Conservation (phyloP, 2,797 vertebrate species). For the Sebastiscus tertius region DNA sequence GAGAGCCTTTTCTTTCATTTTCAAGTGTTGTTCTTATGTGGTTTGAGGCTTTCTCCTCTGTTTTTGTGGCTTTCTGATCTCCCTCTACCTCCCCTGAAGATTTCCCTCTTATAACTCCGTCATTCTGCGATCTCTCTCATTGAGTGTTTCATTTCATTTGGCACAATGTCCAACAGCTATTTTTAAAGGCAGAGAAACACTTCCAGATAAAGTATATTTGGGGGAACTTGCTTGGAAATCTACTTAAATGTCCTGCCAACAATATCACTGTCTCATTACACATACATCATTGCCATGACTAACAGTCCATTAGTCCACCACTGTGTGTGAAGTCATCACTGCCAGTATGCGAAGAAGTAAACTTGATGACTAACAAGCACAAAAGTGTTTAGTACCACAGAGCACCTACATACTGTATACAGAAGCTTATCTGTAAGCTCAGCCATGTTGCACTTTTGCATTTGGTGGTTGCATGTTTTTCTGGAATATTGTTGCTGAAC, state of each 20-base stretch:
- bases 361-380: conserved; percentile 43
- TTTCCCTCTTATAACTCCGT: neutral
- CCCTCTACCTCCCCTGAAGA: neutral
- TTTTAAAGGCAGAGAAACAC: conserved; percentile 40
- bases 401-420: neutral
- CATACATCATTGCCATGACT: conserved; percentile 34
- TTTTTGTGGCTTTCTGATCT: neutral
- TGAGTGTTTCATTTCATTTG: conserved; percentile 20
- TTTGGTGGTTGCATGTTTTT: neutral
- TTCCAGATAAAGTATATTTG: conserved; percentile 34
- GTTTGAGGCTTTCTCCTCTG: neutral
- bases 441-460: neutral
- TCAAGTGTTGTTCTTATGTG: neutral
- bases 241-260: conserved; percentile 35
- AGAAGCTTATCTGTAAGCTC: neutral
- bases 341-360: conserved; percentile 43
- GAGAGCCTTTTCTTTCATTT: neutral
- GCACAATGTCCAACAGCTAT: conserved; percentile 16
- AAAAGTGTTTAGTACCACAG: neutral
- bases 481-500: neutral
- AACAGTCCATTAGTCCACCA: conserved; percentile 31
- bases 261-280: conserved; percentile 9
- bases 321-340: conserved; percentile 44
- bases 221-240: conserved; percentile 21
- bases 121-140: neutral